Conservation (phyloP, 2,888 invertebrate species). For the Oligia strigilis region DNA sequence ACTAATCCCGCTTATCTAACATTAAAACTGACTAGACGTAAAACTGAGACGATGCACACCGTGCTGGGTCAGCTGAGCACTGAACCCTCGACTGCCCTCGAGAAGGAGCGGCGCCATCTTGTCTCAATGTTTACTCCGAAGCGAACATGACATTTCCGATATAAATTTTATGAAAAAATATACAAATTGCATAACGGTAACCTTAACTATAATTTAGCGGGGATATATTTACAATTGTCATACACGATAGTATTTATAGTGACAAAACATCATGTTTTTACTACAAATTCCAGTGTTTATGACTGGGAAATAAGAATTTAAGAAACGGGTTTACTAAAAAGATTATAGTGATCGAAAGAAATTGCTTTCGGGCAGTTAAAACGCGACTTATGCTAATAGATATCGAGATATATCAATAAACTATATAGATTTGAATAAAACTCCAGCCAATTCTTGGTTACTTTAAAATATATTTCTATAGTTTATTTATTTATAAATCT, state of each 20-base stretch:
- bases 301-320: conserved; percentile 43
- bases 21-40: conserved; percentile 88
- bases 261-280: conserved; percentile 59
- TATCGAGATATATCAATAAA: conserved; percentile 54
- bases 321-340: conserved; percentile 18
- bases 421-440: conserved; percentile 43
- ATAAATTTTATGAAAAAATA: conserved; percentile 85
- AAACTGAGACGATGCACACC: conserved; percentile 72
- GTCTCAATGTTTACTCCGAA: conserved; percentile 82
- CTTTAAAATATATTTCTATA: conserved; percentile 26
- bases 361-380: conserved; percentile 59
- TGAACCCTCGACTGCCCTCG: background rate
- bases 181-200: conserved; percentile 85
- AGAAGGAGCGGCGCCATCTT: conserved; percentile 49
- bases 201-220: conserved; percentile 78
- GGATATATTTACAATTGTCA: conserved; percentile 83
- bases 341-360: conserved; percentile 19
- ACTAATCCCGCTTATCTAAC: conserved; percentile 78
- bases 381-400: conserved; percentile 57
- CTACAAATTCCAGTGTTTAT: conserved; percentile 52
- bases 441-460: conserved; percentile 1
- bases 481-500: conserved; percentile 52
- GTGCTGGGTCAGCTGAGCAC: background rate
- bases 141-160: conserved; percentile 73
- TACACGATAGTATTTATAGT: conserved; percentile 62